These are phyloP conservation scores for Lydus trimaculatus DNA, from an alignment of 2,888 invertebrate species.

Conservation along the genomic window DNA sequence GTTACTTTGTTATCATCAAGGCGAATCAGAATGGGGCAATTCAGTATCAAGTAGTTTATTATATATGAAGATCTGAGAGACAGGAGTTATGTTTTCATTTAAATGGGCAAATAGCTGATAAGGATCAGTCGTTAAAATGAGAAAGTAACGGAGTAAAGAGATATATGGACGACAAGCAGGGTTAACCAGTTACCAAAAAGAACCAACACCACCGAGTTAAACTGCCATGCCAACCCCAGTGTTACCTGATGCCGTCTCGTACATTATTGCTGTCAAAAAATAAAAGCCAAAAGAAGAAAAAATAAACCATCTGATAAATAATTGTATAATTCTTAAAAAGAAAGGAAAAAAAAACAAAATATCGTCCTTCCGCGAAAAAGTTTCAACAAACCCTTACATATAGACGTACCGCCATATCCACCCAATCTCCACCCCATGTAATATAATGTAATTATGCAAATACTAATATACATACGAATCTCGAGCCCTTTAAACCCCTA, in stretches of 20 bases:
- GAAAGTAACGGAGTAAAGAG: constrained; percentile 40
- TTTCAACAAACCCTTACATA: neutral
- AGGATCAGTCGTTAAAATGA: constrained; percentile 54
- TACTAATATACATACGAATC: constrained; percentile 16
- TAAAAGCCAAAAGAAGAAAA: neutral
- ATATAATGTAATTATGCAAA: constrained; percentile 22
- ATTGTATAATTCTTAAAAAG: constrained; percentile 29
- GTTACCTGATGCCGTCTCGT: constrained; percentile 33
- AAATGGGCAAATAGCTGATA: constrained; percentile 52
- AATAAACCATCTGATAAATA: constrained; percentile 28
- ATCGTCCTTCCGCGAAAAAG: constrained; percentile 30
- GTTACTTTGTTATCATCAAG: constrained; percentile 23
- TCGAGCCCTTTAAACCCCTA: constrained; percentile 10
- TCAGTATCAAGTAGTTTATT: constrained; percentile 38
- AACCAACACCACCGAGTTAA: constrained; percentile 12
- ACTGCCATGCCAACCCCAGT: constrained; percentile 28
- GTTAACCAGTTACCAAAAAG: constrained; percentile 29
- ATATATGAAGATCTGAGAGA: constrained; percentile 39
- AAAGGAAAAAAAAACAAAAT: too few relatives aligned
- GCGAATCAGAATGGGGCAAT: constrained; percentile 34
- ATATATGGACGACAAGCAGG: constrained; percentile 35
- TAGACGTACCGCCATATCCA: neutral
- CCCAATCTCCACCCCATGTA: constrained; percentile 13
- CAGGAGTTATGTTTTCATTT: constrained; percentile 45
- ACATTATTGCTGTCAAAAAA: constrained; percentile 32